These are phyloP conservation scores for Ephydatia muelleri DNA, from an alignment of 37 sponge, comb jelly and placozoan genomes.

Conservation along the genomic window DNA sequence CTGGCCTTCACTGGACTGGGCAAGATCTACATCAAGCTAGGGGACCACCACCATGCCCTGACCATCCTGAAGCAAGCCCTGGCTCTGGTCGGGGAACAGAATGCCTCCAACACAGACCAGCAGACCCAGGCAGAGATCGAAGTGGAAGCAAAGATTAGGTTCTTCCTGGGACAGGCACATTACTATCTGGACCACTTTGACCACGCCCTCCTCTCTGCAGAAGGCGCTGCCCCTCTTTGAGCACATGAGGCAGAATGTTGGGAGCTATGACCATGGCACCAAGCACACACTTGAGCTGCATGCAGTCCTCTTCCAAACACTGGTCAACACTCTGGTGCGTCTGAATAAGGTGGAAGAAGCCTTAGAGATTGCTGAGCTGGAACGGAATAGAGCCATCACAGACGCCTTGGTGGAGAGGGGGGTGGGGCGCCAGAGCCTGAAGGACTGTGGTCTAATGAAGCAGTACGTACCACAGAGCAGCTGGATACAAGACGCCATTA, in stretches of 20 bases:
- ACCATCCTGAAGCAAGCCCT: slow-evolving; percentile 83
- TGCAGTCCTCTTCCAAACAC: slow-evolving; percentile 73
- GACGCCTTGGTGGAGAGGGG: slow-evolving; percentile 65
- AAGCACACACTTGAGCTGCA: slow-evolving; percentile 68
- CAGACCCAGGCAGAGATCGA: slow-evolving; percentile 57
- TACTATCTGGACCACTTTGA: slow-evolving; percentile 70
- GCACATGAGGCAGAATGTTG: slow-evolving; percentile 55
- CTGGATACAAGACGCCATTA: slow-evolving; percentile 68
- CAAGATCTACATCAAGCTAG: slow-evolving; percentile 68
- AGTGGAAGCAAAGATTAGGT: slow-evolving; percentile 83
- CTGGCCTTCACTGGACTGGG: slow-evolving; percentile 80
- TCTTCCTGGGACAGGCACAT: slow-evolving; percentile 85
- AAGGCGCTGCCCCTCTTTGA: slow-evolving; percentile 81
- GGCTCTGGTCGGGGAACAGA: slow-evolving; percentile 44
- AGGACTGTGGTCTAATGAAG: slow-evolving; percentile 61
- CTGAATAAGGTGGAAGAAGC: slow-evolving; percentile 81
- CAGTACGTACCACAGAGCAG: slow-evolving; percentile 51
- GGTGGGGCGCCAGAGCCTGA: slow-evolving; percentile 56
- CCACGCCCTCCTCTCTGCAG: slow-evolving; percentile 61
- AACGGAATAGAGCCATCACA: slow-evolving; percentile 66
- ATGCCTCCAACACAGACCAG: slow-evolving; percentile 1
- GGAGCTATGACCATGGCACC: slow-evolving; percentile 61
- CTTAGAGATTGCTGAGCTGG: slow-evolving; percentile 88
- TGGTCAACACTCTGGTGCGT: slow-evolving; percentile 77
- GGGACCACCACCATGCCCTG: slow-evolving; percentile 60